phyloP scores from a whole-genome alignment of 2,888 invertebrate genomes.

The Noctuana brunneofusca region DNA sequence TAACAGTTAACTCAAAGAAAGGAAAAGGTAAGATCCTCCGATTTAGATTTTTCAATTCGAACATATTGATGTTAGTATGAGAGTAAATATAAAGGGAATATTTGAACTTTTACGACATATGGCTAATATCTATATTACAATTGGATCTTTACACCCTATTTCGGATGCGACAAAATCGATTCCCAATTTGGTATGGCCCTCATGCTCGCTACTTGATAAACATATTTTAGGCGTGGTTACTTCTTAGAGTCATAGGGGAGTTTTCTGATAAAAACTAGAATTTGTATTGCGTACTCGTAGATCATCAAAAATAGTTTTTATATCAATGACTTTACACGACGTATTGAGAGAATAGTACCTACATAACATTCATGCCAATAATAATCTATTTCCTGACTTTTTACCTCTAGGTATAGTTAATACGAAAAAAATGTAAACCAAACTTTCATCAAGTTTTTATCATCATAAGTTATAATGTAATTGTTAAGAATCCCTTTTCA shows the following conservation, averaged over 20 bases:
- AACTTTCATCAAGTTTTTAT: too few species aligned
- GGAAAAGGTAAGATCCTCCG: not conserved
- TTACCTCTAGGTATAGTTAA: too few species aligned
- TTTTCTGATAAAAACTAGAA: not conserved
- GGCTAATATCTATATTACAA: constrained; percentile 76
- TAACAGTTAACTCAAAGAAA: not conserved
- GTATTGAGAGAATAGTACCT: too few species aligned
- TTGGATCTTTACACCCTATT: constrained; percentile 78
- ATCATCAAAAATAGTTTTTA: too few species aligned
- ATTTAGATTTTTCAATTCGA: too few species aligned
- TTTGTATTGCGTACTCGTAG: too few species aligned
- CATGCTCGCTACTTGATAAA: constrained; percentile 63
- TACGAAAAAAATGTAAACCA: too few species aligned
- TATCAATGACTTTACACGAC: too few species aligned
- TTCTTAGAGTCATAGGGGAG: constrained; percentile 4
- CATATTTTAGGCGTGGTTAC: constrained; percentile 41
- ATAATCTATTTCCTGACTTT: too few species aligned
- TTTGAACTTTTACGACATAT: constrained; percentile 60
- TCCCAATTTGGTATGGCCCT: constrained; percentile 78
- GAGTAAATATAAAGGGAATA: not conserved
- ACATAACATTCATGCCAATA: too few species aligned
- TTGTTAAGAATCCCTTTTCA: not conserved
- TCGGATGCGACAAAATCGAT: constrained; percentile 80
- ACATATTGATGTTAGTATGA: not conserved
- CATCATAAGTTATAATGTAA: too few species aligned